Percentiles rank a stretch among this genome's conserved stretches.
phyloP scores from a whole-genome alignment of 2,888 invertebrate species.

The Ligdia adustata region DNA sequence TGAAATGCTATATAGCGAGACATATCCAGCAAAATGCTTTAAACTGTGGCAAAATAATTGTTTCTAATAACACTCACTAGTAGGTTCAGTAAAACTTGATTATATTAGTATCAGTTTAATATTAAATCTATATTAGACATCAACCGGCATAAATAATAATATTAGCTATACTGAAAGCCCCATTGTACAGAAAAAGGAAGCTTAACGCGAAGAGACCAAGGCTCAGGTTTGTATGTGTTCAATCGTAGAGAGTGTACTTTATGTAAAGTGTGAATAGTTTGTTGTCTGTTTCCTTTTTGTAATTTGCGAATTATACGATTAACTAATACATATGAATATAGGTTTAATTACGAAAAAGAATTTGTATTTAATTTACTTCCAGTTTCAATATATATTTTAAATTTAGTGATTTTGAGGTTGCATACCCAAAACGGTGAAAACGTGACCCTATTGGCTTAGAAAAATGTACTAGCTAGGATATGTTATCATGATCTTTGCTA shows the following conservation, averaged over 20 bases:
- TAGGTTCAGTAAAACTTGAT: no score
- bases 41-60: no score
- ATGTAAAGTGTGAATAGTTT: slow-evolving; percentile 56
- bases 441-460: no score
- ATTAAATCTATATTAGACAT: no score
- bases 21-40: no score
- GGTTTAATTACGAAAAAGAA: slow-evolving; percentile 47
- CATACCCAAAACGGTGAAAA: not conserved
- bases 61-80: no score
- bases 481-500: no score
- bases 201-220: slow-evolving; percentile 18
- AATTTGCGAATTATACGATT: slow-evolving; percentile 51
- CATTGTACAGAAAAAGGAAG: slow-evolving; percentile 2
- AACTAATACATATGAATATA: slow-evolving; percentile 59
- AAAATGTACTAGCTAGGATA: no score
- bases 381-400: no score
- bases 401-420: slow-evolving; percentile 28
- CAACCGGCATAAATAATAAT: no score
- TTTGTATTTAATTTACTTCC: slow-evolving; percentile 25
- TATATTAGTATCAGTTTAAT: no score
- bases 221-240: slow-evolving; percentile 60
- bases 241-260: slow-evolving; percentile 49
- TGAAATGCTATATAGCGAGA: no score
- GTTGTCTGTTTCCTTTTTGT: slow-evolving; percentile 60
- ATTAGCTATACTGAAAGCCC: slow-evolving; percentile 3